Evolutionary conservation across 2,113 vertebrate genomes (phyloP).

Genomic region (Sitta europaea): DNA sequence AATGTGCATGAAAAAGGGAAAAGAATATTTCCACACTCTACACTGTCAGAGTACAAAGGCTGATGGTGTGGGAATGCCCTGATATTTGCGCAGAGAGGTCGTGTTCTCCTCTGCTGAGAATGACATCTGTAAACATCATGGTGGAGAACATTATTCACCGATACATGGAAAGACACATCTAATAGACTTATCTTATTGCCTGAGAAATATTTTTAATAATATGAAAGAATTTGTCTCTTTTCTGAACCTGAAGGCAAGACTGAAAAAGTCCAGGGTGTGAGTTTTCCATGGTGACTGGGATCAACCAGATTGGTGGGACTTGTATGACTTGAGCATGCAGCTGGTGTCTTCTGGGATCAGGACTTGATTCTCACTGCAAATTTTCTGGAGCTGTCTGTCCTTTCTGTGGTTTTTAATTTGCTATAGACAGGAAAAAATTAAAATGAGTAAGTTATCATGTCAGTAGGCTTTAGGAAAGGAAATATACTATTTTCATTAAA

Average conservation of each 20-base stretch:
- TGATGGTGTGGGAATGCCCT: background rate
- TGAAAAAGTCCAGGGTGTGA: background rate
- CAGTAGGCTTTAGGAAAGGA: background rate
- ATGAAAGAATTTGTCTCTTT: background rate
- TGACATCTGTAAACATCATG: background rate
- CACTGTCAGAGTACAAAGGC: background rate
- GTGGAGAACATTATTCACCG: background rate
- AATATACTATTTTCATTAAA: background rate
- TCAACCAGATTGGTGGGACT: background rate
- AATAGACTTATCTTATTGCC: background rate
- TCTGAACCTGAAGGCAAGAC: background rate
- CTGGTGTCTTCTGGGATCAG: background rate
- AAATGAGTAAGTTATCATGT: background rate
- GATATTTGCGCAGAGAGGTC: background rate
- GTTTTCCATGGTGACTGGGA: background rate
- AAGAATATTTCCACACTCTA: fast-evolving
- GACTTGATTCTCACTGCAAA: background rate
- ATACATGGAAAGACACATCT: background rate
- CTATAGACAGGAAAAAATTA: background rate
- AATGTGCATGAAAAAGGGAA: background rate
- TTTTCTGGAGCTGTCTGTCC: background rate
- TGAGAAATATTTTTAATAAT: background rate
- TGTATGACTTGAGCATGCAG: fast-evolving
- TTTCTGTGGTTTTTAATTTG: background rate
- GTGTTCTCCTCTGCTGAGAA: background rate